Percentiles rank a stretch among this genome's conserved stretches.
These are phyloP conservation scores for Phrynocephalus forsythii DNA, from an alignment of 2,797 vertebrate species.

Conservation along the genomic window DNA sequence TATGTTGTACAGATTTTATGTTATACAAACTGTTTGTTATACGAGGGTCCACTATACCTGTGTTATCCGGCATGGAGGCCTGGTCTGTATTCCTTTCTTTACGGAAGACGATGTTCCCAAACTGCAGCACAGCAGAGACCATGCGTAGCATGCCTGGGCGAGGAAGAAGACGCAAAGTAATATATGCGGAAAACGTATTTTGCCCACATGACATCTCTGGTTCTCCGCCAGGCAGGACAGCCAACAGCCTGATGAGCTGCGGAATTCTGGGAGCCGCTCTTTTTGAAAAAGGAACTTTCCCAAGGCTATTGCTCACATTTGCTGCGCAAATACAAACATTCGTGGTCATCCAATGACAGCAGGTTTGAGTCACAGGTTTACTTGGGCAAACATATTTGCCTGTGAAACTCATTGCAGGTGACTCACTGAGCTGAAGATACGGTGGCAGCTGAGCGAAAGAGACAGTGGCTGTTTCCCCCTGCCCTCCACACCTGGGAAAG, in stretches of 20 bases:
- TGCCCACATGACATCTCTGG: too few relatives aligned
- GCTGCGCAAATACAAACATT: not conserved
- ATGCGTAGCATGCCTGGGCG: slow-evolving; percentile 88
- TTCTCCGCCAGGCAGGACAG: too few relatives aligned
- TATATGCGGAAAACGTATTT: not conserved
- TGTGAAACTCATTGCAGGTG: not conserved
- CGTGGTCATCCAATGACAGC: not conserved
- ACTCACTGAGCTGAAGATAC: not conserved
- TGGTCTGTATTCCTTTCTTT: slow-evolving; percentile 91
- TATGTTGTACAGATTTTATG: too few relatives aligned
- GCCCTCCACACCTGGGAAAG: not conserved
- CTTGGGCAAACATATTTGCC: not conserved
- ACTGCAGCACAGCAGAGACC: slow-evolving; percentile 89
- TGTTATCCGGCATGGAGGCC: slow-evolving; percentile 94
- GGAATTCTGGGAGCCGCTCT: too few relatives aligned
- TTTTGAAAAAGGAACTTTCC: too few relatives aligned
- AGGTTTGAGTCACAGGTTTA: too few relatives aligned
- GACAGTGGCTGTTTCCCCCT: too few relatives aligned
- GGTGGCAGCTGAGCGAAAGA: not conserved
- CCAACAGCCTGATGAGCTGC: too few relatives aligned
- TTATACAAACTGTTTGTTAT: too few relatives aligned
- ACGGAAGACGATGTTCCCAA: slow-evolving; percentile 89
- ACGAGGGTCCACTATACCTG: slow-evolving; percentile 66
- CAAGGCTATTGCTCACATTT: not conserved
- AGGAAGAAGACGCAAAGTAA: not conserved